Evolutionary conservation across 2,888 invertebrate species (phyloP), one percentile per base, ranked within the genome.

Genomic region (Frankliniella intonsa): DNA sequence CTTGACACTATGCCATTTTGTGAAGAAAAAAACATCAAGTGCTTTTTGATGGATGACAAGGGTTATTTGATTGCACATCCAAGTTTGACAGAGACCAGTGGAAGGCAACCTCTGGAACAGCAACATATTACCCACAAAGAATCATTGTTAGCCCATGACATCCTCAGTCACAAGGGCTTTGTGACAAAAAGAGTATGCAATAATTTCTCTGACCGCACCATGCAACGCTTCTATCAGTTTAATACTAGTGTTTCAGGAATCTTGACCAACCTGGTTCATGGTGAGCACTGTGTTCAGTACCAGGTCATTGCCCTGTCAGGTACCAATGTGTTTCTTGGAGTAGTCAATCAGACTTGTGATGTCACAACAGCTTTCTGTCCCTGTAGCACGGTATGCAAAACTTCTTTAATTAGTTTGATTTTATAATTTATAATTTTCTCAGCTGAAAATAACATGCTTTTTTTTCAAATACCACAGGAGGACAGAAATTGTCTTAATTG

Each of bases 91-190:
- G 91, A 91, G 49, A 90, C 92, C 69, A 90, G 90, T 85, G 91
- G 89, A 38, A 88, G 88, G 80, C 91, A 92, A 0, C 94, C 94
- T 0, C 92, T 94, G 69, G 96, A 97, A 86, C 93, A 93, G 84
- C 94, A 94, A 85, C 97, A 97, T 88, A 92, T 97, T 80, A 96
- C 97, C 0, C 96, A 97, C 86, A 94, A 94, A 88, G 97, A 97
- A 88, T 94, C 96, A 0, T 91, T 95, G 87, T 93, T 97, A 38
- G 95, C 97, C 14, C 96, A 95, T 87, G 97, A 97, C 86, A 94
- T 97, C 88, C 89, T 97, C 19, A 95, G 95, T 87, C 96, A 96
- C 86, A 93, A 93, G 85, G 91, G 92, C 81, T 93, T 97, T 86
- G 95, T 97, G 17, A 91, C 92, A 82, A 97, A 97, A 87, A 91